A percentile compares a stretch with the other conserved stretches of the same genome.
phyloP scores from a whole-genome alignment of 2,113 vertebrate genomes.

The Limnothrissa miodon region DNA sequence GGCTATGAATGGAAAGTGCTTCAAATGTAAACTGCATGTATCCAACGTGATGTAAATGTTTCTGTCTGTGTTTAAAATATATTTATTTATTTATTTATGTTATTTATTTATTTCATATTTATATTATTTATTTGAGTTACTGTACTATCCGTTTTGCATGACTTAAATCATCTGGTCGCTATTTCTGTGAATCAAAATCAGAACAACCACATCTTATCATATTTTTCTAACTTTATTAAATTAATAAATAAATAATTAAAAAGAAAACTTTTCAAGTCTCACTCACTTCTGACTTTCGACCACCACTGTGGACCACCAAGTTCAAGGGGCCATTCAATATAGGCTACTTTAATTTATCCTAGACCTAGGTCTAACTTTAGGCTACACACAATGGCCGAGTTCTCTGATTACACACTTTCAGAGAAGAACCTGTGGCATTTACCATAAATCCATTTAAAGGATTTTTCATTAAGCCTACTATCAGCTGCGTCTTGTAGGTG shows the following conservation, averaged over 20 bases:
- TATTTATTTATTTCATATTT: neutral
- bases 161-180: neutral
- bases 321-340: neutral
- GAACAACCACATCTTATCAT: neutral
- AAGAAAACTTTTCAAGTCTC: neutral
- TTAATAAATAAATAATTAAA: too few relatives aligned
- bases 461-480: neutral
- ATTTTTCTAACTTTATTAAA: conserved; percentile 1
- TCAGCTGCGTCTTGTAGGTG: too few relatives aligned
- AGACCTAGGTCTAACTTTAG: too few relatives aligned
- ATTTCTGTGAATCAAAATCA: neutral
- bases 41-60: neutral
- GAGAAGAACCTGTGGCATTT: neutral
- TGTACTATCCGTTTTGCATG: neutral
- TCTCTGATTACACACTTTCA: neutral
- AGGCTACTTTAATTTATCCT: too few relatives aligned
- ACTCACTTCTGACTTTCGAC: neutral
- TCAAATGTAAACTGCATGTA: neutral
- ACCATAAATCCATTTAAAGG: too few relatives aligned
- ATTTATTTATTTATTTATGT: conserved; percentile 3
- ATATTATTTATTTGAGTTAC: conserved; percentile 5
- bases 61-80: neutral
- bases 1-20: neutral
- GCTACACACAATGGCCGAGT: too few relatives aligned
- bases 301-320: neutral